Conservation (phyloP, 1,140 invertebrate genomes). For the Idris sp. region DNA sequence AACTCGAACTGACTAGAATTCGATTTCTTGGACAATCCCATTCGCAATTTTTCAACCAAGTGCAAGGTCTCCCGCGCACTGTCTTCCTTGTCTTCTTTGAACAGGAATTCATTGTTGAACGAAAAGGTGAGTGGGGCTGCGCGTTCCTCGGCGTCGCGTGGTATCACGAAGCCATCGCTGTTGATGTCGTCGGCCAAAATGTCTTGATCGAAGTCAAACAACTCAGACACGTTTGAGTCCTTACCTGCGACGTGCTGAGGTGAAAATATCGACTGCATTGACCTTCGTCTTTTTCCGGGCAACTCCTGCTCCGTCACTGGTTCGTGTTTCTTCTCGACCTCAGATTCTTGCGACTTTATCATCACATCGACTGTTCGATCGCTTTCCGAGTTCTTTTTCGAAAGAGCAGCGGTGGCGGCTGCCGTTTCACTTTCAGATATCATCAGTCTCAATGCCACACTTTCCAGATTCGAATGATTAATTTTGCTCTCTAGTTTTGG, state of each 20-base stretch:
- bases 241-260: constrained; percentile 82
- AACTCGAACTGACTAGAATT: constrained; percentile 76
- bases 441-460: constrained; percentile 18
- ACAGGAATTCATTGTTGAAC: constrained; percentile 82
- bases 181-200: constrained; percentile 81
- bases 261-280: constrained; percentile 83
- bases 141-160: constrained; percentile 81
- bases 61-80: constrained; percentile 86
- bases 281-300: constrained; percentile 69
- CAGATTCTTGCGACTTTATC: constrained; percentile 21
- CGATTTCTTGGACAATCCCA: constrained; percentile 83
- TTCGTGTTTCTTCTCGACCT: constrained; percentile 40
- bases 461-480: constrained; percentile 44
- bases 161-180: constrained; percentile 82
- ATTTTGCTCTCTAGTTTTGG: constrained; percentile 52
- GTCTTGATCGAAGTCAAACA: constrained; percentile 84
- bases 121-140: constrained; percentile 81
- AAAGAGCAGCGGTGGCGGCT: constrained; percentile 4
- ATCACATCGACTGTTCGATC: background rate
- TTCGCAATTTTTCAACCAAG: constrained; percentile 86
- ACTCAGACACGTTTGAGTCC: constrained; percentile 80
- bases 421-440: constrained; percentile 24
- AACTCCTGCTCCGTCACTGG: constrained; percentile 42
- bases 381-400: constrained; percentile 21
- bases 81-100: constrained; percentile 88